Evolutionary conservation across 1,140 invertebrate species (phyloP), one percentile per base, ranked within the genome.

Genomic region (Cataglyphis hispanica): DNA sequence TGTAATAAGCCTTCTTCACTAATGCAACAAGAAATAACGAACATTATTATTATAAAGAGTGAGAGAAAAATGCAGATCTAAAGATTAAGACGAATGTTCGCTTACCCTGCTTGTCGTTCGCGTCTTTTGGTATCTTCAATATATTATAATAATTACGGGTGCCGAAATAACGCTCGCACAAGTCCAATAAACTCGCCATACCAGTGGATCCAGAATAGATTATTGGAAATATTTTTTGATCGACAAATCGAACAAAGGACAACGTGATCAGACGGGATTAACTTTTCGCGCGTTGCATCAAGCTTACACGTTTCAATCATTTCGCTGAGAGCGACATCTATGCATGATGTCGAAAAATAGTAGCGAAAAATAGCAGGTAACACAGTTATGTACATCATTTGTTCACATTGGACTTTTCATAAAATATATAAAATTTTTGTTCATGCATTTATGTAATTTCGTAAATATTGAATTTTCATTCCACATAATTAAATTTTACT

Each of bases 1-100:
- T 98, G 93, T 99, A 98, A 93, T 99, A 99, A 0, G 98, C 98
- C 93, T 98, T 99, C 93, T 99, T 99, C 2, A 98, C 97, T 97
- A 92, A 58, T 96, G 96, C 89, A 63, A 85, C 27, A 72, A 60
- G 19, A 43, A 84, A 81, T 37, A 67, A 58, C 56, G 53, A 50
- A 10, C 8, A 16, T 75, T 67, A 31, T 61, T 70, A 69, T 69
- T 40, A 31, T 19, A 2, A 34, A 13, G 43, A 22, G n/a, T 3
- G 63, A 83, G 22, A 72, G 13, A 70, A 27, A 0, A 70, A 58
- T 27, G 3, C 0, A 25, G 7, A 84, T 6, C 4, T 16, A 80
- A 50, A 91, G 89, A 88, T 93, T 91, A 92, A 27, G 34, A n/a
- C 34, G n/a, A 50, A 50, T 34, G 25, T 37, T 67, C 60, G 90